Percentiles rank a stretch among this genome's conserved stretches.
phyloP scores from a whole-genome alignment of 1,140 invertebrate genomes.

The Paraescarpia echinospica region DNA sequence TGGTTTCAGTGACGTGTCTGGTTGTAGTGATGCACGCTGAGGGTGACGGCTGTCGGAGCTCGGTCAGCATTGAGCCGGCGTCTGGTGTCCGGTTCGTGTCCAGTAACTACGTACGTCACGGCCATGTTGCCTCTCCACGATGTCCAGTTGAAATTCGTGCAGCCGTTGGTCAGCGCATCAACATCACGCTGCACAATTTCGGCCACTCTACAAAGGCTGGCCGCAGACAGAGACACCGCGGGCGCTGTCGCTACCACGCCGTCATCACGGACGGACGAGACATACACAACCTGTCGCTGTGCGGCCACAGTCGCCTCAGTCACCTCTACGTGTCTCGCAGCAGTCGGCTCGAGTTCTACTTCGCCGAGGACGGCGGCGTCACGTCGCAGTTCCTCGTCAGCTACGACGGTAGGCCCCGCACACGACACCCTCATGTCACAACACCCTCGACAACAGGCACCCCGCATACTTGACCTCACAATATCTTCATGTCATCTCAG shows the following conservation, averaged over 20 bases:
- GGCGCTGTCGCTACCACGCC: background rate
- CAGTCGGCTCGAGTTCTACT: background rate
- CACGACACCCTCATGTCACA: background rate
- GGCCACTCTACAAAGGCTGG: background rate
- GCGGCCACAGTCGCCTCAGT: background rate
- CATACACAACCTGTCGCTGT: background rate
- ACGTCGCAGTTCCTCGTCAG: background rate
- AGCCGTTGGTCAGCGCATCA: background rate
- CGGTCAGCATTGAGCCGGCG: background rate
- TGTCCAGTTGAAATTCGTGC: background rate
- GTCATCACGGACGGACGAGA: background rate
- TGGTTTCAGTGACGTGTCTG: background rate
- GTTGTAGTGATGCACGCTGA: background rate
- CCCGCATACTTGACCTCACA: too few relatives aligned
- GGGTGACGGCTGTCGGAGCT: background rate
- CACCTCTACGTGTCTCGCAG: background rate
- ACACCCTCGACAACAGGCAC: too few relatives aligned
- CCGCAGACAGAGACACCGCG: background rate
- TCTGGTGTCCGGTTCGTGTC: background rate
- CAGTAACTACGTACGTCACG: background rate
- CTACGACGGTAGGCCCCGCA: background rate
- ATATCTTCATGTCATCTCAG: too few relatives aligned
- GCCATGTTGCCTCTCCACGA: background rate
- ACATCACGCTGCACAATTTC: slow-evolving; percentile 12
- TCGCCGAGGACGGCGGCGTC: background rate